Evolutionary conservation across 1,140 invertebrate genomes (phyloP), one percentile per base, ranked within the genome.

Genomic region (Philaenus spumarius): DNA sequence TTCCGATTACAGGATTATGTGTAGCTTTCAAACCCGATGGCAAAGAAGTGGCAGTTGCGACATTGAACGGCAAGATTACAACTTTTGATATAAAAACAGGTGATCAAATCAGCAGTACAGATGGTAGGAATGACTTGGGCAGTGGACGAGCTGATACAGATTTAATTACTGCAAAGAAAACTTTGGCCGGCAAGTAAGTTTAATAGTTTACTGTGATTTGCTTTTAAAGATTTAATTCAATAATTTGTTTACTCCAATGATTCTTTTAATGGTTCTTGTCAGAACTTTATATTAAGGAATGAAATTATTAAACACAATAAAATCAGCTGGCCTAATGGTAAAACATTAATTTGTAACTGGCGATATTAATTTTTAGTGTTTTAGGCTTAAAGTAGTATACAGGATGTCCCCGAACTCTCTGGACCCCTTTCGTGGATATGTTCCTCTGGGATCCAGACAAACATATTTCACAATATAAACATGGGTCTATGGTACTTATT

Each of bases 21-120:
- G 85, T 97, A 1, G 78, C 80, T 2, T 96, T 91, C 65, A 84
- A 87, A 67, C 93, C 93, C 2, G 89, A 93, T 75, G 95, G 95
- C 0, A 78, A 86, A 72, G 86, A 97, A 78, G 77, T 98, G 20
- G 93, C 93, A 14, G 92, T 97, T 2, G 85, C 93, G 1, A 93
- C 92, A 0, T 72, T 98, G 14, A 87, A 95, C 76, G 92, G 89
- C 0, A 86, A 89, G 64, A 94, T 98, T 62, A 78, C 83, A 1
- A 85, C 96, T 68, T 97, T 94, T 72, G 81, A 95, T 68, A 67
- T 82, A 0, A 78, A 82, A 61, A 86, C 82, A 0, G 77, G 81
- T 1, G 75, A 73, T 2, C 93, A 97, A 76, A 78, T 81, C 0
- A 80, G 78, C 1, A 83, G 79, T 35, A 91, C 98, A 47, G 93